A percentile compares a stretch with the other conserved stretches of the same genome.
These are phyloP conservation scores for Zootermopsis nevadensis DNA, from an alignment of 2,888 invertebrate genomes.

Conservation along the genomic window DNA sequence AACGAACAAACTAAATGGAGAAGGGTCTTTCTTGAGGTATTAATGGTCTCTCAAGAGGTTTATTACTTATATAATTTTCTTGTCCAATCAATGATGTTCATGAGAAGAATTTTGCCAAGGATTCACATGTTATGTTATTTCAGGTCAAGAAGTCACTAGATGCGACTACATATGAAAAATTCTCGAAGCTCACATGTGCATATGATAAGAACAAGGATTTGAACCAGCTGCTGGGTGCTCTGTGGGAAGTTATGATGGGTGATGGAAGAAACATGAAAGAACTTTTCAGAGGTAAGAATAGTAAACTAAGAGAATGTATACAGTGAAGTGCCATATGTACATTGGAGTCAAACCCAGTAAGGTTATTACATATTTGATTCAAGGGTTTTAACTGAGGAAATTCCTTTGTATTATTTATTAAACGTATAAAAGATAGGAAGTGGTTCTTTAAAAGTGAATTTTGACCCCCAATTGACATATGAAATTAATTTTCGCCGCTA, in stretches of 20 bases:
- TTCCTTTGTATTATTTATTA: no score
- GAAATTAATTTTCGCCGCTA: no score
- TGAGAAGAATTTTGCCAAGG: background rate
- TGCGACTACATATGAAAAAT: background rate
- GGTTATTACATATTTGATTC: no score
- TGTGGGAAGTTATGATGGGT: slow-evolving; percentile 2
- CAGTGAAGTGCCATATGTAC: background rate
- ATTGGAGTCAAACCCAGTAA: no score
- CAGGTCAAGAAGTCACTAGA: slow-evolving; percentile 18
- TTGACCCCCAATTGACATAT: no score
- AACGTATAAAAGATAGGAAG: no score
- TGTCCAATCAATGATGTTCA: background rate
- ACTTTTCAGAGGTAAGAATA: background rate
- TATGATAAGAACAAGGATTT: slow-evolving; percentile 12
- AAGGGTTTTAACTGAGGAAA: no score
- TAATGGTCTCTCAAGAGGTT: background rate
- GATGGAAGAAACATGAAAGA: background rate
- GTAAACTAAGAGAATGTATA: background rate
- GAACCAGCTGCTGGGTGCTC: background rate
- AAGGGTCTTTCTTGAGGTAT: no score
- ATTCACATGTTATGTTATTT: background rate
- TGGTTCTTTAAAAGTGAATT: no score
- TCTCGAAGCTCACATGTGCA: background rate
- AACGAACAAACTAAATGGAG: no score
- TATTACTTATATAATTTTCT: background rate